Evolutionary conservation across 2,113 vertebrate species (phyloP).

Genomic region (Laticauda laticaudata): DNA sequence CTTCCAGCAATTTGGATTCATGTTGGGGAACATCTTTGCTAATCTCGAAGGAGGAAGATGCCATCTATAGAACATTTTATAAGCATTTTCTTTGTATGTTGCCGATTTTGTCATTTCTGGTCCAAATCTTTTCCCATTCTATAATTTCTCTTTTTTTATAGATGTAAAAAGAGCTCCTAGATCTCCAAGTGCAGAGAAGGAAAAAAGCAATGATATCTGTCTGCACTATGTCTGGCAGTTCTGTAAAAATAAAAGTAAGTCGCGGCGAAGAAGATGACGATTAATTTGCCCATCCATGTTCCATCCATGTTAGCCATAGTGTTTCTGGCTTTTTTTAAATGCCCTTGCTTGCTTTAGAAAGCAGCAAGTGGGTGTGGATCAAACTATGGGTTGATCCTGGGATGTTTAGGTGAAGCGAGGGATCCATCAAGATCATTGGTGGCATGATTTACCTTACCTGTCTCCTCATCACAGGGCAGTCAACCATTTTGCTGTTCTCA

Average conservation of each 20-base stretch:
- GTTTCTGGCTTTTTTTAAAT: background rate
- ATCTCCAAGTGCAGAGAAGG: constrained; percentile 33
- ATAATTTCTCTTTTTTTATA: constrained; percentile 16
- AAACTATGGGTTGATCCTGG: background rate
- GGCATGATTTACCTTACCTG: background rate
- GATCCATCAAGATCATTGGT: background rate
- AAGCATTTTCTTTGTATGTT: no score
- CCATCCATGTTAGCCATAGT: background rate
- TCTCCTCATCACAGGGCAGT: no score
- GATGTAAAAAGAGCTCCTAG: background rate
- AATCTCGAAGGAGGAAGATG: no score
- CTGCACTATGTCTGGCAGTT: constrained; percentile 73
- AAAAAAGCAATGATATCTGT: constrained; percentile 79
- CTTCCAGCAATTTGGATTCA: no score
- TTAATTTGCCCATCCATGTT: background rate
- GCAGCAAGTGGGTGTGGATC: background rate
- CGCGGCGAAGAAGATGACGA: background rate
- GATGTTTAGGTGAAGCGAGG: background rate
- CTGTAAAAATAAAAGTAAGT: constrained; percentile 79
- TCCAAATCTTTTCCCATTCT: no score
- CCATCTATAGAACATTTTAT: no score
- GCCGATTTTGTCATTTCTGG: no score
- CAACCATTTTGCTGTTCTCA: no score
- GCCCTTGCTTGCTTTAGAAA: background rate
- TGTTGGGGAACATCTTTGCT: no score